phyloP scores from a whole-genome alignment of 2,888 invertebrate species.

The Athalia circularis region DNA sequence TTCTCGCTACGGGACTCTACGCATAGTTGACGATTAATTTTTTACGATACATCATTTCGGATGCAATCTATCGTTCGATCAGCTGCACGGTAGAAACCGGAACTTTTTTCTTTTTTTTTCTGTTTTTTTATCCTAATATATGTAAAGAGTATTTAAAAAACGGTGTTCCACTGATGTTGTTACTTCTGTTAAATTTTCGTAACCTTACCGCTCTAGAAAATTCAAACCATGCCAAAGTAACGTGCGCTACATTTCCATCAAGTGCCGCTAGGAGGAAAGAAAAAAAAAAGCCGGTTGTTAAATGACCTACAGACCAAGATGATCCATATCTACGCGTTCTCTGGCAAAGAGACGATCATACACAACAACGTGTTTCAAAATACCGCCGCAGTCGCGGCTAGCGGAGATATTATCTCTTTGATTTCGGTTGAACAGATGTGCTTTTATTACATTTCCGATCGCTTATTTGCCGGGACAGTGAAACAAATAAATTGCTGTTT shows the following conservation, averaged over 20 bases:
- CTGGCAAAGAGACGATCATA: neutral
- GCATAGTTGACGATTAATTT: too few relatives aligned
- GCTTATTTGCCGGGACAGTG: neutral
- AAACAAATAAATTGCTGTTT: too few relatives aligned
- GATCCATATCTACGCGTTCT: neutral
- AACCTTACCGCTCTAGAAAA: slow-evolving; percentile 38
- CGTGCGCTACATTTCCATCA: slow-evolving; percentile 22
- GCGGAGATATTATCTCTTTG: neutral
- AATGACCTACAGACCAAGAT: slow-evolving; percentile 17
- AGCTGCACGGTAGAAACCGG: too few relatives aligned
- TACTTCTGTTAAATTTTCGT: neutral
- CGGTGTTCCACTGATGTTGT: neutral
- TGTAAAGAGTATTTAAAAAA: too few relatives aligned
- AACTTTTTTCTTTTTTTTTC: too few relatives aligned
- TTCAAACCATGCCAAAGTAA: slow-evolving; percentile 5
- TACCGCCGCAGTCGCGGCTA: too few relatives aligned
- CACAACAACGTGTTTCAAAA: too few relatives aligned
- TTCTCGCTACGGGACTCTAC: too few relatives aligned
- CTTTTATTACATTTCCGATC: neutral
- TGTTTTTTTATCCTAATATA: too few relatives aligned
- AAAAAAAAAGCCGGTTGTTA: slow-evolving; percentile 16
- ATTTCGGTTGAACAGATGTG: neutral
- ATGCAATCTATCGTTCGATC: too few relatives aligned
- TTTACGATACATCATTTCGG: too few relatives aligned
- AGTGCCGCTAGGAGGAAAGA: neutral